Evolutionary conservation across 2,113 vertebrate genomes (phyloP), one percentile per base, ranked within the genome.

Genomic region (Ameiurus melas): DNA sequence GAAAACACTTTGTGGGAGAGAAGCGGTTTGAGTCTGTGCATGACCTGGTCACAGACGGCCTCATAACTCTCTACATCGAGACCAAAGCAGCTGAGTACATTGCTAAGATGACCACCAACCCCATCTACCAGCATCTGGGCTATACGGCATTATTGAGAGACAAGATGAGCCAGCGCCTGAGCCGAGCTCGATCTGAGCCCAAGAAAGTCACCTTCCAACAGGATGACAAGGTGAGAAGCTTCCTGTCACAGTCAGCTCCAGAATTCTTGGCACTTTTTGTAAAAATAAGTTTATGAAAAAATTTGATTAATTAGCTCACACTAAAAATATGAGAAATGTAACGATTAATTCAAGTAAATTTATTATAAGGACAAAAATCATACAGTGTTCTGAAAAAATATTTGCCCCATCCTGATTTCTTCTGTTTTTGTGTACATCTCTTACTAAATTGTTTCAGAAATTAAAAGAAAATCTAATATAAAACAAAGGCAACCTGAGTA

Each of bases 31-130:
- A 99, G 92, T 99, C 98, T 0, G 95, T 99, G 84, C 97, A 99
- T 0, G 98, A 99, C 93, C 94, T 99, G 81, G 98, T 99, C 93
- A 99, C 98, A 9, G 98, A 99, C 57, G 98, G 97, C 90, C 96
- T 99, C 93, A 99, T 99, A 93, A 99, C 98, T 0, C 89, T 99
- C 88, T 99, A 99, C 93, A 98, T 99, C 90, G 98, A 99, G 96
- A 98, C 97, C 90, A 99, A 98, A 94, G 98, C 98, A 82, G 97
- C 98, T 0, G 97, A 99, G 92, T 99, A 99, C 93, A 99, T 99
- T 82, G 97, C 98, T 86, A 99, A 98, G 94, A 99, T 99, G 98
- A 99, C 98, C 85, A 99, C 97, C 5, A 99, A 99, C 92, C 98
- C 98, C 87, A 99, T 99, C 93, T 99, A 99, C 30, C 97, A 99